phyloP scores from a whole-genome alignment of 2,113 vertebrate genomes.

The Salvelinus alpinus region DNA sequence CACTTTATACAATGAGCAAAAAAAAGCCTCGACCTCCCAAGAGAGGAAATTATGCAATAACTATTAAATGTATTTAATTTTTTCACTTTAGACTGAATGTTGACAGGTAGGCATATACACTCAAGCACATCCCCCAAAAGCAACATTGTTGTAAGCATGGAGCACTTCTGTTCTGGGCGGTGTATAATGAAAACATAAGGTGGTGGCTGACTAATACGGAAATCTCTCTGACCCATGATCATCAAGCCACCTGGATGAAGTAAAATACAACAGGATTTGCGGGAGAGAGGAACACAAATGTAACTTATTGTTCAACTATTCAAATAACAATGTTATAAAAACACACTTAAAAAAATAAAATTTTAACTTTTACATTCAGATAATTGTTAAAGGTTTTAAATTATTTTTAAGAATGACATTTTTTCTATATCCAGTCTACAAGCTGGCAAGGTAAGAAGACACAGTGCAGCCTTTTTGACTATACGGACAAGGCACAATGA shows the following conservation, averaged over 20 bases:
- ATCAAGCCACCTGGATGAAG: background rate
- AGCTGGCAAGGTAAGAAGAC: too few species aligned
- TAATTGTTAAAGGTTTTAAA: too few species aligned
- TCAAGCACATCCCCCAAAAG: background rate
- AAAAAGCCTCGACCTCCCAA: background rate
- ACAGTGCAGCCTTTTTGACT: too few species aligned
- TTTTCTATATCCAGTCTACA: too few species aligned
- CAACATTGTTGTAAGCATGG: background rate
- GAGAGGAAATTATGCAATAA: background rate
- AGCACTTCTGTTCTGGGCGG: background rate
- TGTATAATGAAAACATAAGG: background rate
- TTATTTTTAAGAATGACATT: too few species aligned
- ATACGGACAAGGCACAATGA: background rate
- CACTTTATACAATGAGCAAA: background rate
- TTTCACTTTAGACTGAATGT: background rate
- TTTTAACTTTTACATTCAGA: too few species aligned
- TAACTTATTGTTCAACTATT: background rate
- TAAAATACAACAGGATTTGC: background rate
- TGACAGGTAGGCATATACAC: background rate
- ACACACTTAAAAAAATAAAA: too few species aligned
- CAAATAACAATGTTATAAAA: too few species aligned
- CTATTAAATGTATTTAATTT: background rate
- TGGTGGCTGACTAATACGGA: background rate
- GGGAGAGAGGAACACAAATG: background rate
- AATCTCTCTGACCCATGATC: background rate